Percentiles rank a stretch among this genome's conserved stretches.
These are phyloP conservation scores for Lypha dubia DNA, from an alignment of 2,888 invertebrate genomes.

Conservation along the genomic window DNA sequence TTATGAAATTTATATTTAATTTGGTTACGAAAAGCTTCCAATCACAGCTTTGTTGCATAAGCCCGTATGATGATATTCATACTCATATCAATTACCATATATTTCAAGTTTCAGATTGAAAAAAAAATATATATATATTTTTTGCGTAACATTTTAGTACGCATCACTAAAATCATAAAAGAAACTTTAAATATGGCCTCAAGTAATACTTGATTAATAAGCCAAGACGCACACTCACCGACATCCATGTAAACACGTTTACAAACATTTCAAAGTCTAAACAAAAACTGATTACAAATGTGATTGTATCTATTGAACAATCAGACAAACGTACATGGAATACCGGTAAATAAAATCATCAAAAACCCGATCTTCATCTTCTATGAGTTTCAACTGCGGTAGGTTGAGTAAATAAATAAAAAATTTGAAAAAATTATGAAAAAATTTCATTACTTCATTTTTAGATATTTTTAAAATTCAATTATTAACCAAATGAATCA, in stretches of 20 bases:
- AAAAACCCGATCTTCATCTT: not conserved
- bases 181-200: not conserved
- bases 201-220: not conserved
- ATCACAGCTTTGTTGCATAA: not conserved
- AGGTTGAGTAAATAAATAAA: not conserved
- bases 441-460: not conserved
- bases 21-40: not conserved
- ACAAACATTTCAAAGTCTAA: not conserved
- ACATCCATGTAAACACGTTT: not conserved
- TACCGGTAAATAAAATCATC: not conserved
- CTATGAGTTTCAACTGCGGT: not conserved
- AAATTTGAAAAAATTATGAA: not conserved
- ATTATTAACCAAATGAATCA: not conserved
- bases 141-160: not conserved
- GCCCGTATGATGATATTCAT: not conserved
- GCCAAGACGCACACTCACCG: not conserved
- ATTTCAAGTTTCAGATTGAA: not conserved
- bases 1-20: not conserved
- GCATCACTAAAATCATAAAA: not conserved
- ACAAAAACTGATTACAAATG: not conserved
- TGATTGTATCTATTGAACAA: not conserved
- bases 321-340: not conserved
- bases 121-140: no score
- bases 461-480: not conserved
- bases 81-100: slow-evolving; percentile 4